Conservation (phyloP, 2,113 vertebrate species). For the Columbina picui region DNA sequence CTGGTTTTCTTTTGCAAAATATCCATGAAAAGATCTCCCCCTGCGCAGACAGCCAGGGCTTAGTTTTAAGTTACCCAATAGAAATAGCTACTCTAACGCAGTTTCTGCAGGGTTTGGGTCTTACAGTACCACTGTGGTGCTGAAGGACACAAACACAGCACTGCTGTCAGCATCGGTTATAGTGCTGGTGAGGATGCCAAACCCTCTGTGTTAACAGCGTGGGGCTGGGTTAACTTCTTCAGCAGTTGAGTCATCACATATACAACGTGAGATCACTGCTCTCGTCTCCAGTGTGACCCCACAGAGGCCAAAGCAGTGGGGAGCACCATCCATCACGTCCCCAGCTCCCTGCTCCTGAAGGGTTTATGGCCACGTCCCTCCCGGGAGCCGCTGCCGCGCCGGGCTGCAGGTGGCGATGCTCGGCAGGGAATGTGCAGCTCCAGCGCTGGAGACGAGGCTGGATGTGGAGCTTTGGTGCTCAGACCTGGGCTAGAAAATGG, state of each 20-base stretch:
- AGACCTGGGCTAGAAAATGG: background rate
- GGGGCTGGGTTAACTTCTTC: background rate
- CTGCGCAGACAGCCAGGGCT: background rate
- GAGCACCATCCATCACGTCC: background rate
- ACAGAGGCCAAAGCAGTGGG: background rate
- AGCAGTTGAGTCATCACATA: background rate
- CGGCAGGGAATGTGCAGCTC: background rate
- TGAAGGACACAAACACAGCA: background rate
- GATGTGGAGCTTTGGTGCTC: background rate
- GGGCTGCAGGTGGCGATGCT: background rate
- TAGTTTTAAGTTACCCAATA: fast-evolving
- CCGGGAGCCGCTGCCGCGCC: background rate
- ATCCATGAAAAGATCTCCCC: background rate
- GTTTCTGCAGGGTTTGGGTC: background rate
- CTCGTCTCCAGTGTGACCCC: background rate
- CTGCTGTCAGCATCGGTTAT: fast-evolving
- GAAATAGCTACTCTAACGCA: too few species aligned
- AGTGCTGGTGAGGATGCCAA: background rate
- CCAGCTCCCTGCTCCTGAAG: background rate
- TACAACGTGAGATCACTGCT: background rate
- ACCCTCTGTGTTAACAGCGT: fast-evolving
- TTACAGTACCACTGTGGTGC: background rate
- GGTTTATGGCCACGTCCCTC: background rate
- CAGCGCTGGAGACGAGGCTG: background rate
- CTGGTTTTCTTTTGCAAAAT: background rate